Percentiles rank a stretch among this genome's conserved stretches.
Evolutionary conservation across 2,113 vertebrate genomes (phyloP).

Genomic region (Brachyhypopomus gauderio): DNA sequence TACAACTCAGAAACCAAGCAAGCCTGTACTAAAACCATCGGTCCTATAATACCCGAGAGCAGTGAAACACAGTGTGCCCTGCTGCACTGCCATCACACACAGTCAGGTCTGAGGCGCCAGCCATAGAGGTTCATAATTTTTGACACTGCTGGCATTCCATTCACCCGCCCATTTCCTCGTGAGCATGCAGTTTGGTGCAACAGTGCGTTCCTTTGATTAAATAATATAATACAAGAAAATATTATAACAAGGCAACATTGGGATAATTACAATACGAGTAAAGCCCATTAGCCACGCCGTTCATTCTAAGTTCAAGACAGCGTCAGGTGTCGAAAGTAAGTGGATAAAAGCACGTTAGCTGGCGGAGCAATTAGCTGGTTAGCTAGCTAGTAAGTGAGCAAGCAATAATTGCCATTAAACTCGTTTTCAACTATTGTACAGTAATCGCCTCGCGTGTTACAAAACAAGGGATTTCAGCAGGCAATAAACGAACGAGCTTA

Average conservation of each 20-base stretch:
- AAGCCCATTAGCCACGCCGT: too few species aligned
- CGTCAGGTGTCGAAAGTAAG: background rate
- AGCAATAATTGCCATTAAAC: background rate
- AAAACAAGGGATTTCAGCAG: background rate
- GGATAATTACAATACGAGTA: background rate
- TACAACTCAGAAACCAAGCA: background rate
- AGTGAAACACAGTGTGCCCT: background rate
- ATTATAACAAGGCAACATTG: background rate
- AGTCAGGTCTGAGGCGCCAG: background rate
- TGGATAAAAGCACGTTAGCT: background rate
- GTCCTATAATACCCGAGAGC: background rate
- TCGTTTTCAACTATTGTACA: too few species aligned
- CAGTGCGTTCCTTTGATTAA: slow-evolving; percentile 1
- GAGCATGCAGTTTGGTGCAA: slow-evolving; percentile 20
- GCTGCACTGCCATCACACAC: too few species aligned
- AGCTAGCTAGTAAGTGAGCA: background rate
- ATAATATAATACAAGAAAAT: background rate
- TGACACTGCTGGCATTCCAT: slow-evolving; percentile 25
- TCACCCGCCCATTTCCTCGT: slow-evolving; percentile 46
- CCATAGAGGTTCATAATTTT: background rate
- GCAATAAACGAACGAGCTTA: background rate
- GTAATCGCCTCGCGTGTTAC: background rate
- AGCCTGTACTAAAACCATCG: background rate
- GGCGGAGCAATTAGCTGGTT: background rate
- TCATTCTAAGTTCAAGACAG: background rate